A percentile compares a stretch with the other conserved stretches of the same genome.
phyloP scores from a whole-genome alignment of 1,140 invertebrate species.

The Plodia interpunctella region DNA sequence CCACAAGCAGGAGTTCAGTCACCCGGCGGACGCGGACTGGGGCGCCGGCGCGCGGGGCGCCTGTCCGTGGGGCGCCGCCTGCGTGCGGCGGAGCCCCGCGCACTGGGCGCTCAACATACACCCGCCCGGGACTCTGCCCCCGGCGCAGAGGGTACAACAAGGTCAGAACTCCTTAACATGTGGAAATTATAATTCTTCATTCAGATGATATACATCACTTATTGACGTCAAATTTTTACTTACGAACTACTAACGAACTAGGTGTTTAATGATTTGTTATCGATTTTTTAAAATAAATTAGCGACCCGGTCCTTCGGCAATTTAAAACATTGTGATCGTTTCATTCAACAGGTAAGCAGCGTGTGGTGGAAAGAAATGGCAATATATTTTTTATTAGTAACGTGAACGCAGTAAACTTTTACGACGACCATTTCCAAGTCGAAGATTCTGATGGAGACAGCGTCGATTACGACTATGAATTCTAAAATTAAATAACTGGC shows the following conservation, averaged over 20 bases:
- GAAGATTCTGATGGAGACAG: conserved; percentile 61
- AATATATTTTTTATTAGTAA: conserved; percentile 53
- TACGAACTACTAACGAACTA: too few species aligned
- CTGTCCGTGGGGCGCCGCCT: conserved; percentile 48
- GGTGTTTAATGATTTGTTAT: too few species aligned
- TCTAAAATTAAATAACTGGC: conserved; percentile 27
- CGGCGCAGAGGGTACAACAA: conserved; percentile 17
- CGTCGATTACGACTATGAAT: conserved; percentile 65
- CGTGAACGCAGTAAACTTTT: conserved; percentile 55
- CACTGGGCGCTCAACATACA: conserved; percentile 47
- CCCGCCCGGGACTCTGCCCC: conserved; percentile 37
- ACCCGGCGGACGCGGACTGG: conserved; percentile 56
- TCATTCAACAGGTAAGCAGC: conserved; percentile 40
- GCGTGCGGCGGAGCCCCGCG: conserved; percentile 35
- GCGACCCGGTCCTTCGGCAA: too few species aligned
- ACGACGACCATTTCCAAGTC: conserved; percentile 55
- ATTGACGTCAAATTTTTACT: too few species aligned
- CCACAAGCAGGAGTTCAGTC: conserved; percentile 48
- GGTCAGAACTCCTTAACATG: conserved; percentile 23
- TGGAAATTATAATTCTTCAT: too few species aligned
- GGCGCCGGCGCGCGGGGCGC: conserved; percentile 29
- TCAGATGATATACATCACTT: too few species aligned
- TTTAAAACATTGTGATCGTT: not conserved
- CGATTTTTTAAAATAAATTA: too few species aligned
- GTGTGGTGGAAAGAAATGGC: conserved; percentile 44